A percentile compares a stretch with the other conserved stretches of the same genome.
These are phyloP conservation scores for Lacerta viridis DNA, from an alignment of 2,797 vertebrate species.

Conservation along the genomic window DNA sequence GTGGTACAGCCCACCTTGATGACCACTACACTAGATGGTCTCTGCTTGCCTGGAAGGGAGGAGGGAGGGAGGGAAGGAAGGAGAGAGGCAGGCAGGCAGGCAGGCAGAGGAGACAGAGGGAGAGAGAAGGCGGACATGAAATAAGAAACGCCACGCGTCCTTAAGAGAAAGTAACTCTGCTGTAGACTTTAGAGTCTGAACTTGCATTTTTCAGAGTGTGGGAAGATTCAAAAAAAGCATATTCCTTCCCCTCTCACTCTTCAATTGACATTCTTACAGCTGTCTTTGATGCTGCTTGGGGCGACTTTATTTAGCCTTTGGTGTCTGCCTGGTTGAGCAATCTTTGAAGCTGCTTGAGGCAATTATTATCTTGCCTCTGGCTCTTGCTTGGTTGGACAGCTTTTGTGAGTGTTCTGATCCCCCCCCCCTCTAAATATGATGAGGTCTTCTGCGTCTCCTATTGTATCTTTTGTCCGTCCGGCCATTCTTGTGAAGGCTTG, in stretches of 20 bases:
- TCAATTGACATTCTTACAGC: not conserved
- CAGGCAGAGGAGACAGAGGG: too few species aligned
- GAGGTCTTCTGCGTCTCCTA: constrained; percentile 8
- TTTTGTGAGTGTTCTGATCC: constrained; percentile 44
- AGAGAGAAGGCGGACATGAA: too few species aligned
- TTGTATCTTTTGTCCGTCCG: not conserved
- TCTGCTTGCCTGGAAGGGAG: not conserved
- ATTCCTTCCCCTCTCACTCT: not conserved
- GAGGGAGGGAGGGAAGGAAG: not conserved
- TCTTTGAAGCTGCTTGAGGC: constrained; percentile 53
- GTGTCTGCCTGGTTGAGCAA: constrained; percentile 43
- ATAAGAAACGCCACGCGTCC: not conserved
- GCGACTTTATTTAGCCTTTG: constrained; percentile 45
- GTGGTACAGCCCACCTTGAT: too few species aligned
- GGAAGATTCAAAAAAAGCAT: not conserved
- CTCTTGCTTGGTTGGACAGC: constrained; percentile 39
- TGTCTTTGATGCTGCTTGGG: constrained; percentile 17
- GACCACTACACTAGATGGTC: not conserved
- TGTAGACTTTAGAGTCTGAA: not conserved
- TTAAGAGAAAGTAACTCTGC: not conserved
- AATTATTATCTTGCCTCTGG: constrained; percentile 44
- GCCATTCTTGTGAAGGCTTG: constrained; percentile 5
- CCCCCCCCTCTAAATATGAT: not conserved
- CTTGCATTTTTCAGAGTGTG: not conserved
- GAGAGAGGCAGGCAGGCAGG: too few species aligned